Evolutionary conservation across 2,797 vertebrate genomes (phyloP).

Genomic region (Dicrostonyx torquatus): DNA sequence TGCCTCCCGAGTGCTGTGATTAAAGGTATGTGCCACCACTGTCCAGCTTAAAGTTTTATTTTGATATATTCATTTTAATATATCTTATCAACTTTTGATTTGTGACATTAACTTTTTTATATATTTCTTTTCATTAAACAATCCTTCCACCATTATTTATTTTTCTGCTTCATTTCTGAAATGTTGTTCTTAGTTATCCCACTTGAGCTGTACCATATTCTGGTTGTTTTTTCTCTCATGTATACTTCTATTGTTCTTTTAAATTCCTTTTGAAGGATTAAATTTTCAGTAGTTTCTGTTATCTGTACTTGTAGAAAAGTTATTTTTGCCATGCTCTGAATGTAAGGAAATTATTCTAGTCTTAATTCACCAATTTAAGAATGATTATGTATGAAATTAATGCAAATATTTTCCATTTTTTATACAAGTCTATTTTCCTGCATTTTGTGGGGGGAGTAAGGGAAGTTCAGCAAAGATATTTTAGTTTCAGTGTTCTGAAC

Average conservation of each 20-base stretch:
- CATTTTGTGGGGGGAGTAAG: background rate
- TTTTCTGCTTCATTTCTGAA: background rate
- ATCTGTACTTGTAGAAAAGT: background rate
- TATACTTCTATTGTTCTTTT: background rate
- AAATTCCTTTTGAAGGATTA: background rate
- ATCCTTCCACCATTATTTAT: background rate
- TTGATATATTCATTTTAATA: background rate
- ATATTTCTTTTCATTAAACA: background rate
- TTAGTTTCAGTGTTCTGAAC: background rate
- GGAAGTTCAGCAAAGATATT: background rate
- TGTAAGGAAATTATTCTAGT: background rate
- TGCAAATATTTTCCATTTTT: background rate
- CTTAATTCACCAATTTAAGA: background rate
- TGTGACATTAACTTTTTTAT: background rate
- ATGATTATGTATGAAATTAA: background rate
- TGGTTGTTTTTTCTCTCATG: background rate
- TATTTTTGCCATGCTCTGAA: background rate
- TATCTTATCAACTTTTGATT: background rate
- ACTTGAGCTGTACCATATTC: background rate
- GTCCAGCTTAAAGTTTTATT: background rate
- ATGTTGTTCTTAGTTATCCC: background rate
- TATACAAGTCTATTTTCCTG: background rate
- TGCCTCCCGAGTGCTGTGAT: too few relatives aligned
- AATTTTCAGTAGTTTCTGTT: background rate
- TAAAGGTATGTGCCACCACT: too few relatives aligned